phyloP scores from a whole-genome alignment of 2,113 vertebrate genomes.

The Mesembrinibis cayennensis region DNA sequence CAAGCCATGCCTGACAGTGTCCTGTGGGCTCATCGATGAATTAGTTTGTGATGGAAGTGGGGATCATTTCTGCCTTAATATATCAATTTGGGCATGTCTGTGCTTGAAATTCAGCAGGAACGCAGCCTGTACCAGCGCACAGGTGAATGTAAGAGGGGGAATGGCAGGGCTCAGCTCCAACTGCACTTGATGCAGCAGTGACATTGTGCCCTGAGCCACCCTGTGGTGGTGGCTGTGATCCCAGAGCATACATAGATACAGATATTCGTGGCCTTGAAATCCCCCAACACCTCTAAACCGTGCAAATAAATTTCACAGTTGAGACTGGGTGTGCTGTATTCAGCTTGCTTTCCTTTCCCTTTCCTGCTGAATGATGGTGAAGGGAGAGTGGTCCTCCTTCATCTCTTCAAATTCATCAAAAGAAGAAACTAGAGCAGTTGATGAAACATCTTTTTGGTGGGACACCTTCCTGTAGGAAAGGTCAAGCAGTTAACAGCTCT shows the following conservation, averaged over 20 bases:
- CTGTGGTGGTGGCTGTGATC: not conserved
- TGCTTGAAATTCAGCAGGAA: not conserved
- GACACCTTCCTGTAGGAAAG: not conserved
- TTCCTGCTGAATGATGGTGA: not conserved
- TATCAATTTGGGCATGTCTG: not conserved
- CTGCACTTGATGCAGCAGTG: not conserved
- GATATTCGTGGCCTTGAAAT: not conserved
- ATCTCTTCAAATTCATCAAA: not conserved
- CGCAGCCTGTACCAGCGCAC: not conserved
- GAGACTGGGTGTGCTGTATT: not conserved
- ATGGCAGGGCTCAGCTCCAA: not conserved
- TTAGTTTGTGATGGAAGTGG: not conserved
- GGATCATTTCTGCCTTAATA: not conserved
- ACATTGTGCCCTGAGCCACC: not conserved
- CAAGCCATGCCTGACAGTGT: not conserved
- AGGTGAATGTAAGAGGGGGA: not conserved
- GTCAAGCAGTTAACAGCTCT: not conserved
- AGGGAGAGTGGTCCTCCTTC: not conserved
- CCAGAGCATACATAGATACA: not conserved
- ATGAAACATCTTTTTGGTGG: not conserved
- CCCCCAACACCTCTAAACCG: not conserved
- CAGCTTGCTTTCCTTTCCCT: not conserved
- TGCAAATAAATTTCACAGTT: not conserved
- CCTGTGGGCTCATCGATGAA: not conserved
- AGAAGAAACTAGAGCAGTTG: not conserved